Base-by-base conservation (phyloP, 2,797 vertebrate species). In the Glyptemys insculpta region DNA sequence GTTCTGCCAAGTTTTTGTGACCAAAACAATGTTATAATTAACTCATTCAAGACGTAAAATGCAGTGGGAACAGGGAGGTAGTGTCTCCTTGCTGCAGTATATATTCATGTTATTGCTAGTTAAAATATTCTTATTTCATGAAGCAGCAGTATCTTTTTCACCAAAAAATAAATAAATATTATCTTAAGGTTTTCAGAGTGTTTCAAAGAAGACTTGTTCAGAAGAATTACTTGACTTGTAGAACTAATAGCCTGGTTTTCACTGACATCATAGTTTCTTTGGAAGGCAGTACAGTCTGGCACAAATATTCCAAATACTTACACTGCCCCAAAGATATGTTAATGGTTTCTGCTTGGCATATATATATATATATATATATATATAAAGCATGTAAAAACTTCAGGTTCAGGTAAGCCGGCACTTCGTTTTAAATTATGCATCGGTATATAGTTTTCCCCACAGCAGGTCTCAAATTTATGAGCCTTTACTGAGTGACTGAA, bases 21-120 rank as follows among this genome's bases (percentile, higher is more conserved):
- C 49, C 10, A 68, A 89, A 96, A 65, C 6, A 57, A 11, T 50
- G 15, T 5, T 5, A 31, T 2, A 31, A 3, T 5, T 86, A 80
- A 7, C 5, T 50, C 25, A 11, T 53, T 23, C 0, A 0, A 74
- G 62, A 72, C 2, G 37, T 68, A 65, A 16, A 85, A 25, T 16
- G 8, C 2, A 3, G 14, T 23, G 3, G 8, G 86, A 90, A 72
- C 3, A 76, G 34, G 25, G 87, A 93, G 80, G 11, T 1, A 1
- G 5, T 14, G 37, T 83, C 49, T 91, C 83, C 53, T 47, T 59
- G 27, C 56, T 85, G 29, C 14, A 78, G 8, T 44, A 47, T 8
- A 49, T 31, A 25, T 29, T 31, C 27, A 27, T 78, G 44, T 49
- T 78, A 31, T 49, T 78, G 74, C 44, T 27, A 78, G 14, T 44